Conservation (phyloP, 2,113 vertebrate genomes). For the Zootoca vivipara region DNA sequence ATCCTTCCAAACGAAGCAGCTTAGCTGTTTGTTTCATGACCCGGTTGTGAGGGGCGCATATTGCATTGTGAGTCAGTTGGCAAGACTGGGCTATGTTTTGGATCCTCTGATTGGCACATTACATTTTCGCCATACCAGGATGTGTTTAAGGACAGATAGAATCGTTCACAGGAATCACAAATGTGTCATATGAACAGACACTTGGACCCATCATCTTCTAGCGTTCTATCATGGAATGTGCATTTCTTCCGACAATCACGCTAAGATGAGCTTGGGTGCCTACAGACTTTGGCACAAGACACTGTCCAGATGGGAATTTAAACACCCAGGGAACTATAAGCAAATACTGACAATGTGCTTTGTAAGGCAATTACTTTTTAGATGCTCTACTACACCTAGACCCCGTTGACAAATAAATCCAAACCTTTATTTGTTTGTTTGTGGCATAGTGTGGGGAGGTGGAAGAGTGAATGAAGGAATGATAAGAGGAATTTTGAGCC, state of each 20-base stretch:
- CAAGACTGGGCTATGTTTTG: not conserved
- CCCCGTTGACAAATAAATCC: not conserved
- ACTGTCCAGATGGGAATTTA: not conserved
- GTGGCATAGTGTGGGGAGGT: not conserved
- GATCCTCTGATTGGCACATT: not conserved
- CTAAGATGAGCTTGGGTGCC: not conserved
- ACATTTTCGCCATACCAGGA: not conserved
- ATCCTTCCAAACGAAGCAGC: too few relatives aligned
- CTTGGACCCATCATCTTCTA: not conserved
- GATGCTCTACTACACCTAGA: not conserved
- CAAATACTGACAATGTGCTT: not conserved
- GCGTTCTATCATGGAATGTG: not conserved
- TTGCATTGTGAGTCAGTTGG: too few relatives aligned
- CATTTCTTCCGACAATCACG: not conserved
- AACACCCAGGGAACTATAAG: slow-evolving; percentile 3
- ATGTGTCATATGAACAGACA: not conserved
- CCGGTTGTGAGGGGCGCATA: too few relatives aligned
- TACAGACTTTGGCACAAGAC: not conserved
- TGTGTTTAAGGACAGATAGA: not conserved
- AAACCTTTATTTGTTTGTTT: not conserved
- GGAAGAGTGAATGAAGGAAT: not conserved
- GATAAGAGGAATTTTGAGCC: not conserved
- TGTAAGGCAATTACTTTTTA: slow-evolving; percentile 1
- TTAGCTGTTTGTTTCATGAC: too few relatives aligned
- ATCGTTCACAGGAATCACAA: not conserved